phyloP scores from a whole-genome alignment of 2,797 vertebrate species.

The Pseudochirops cupreus region DNA sequence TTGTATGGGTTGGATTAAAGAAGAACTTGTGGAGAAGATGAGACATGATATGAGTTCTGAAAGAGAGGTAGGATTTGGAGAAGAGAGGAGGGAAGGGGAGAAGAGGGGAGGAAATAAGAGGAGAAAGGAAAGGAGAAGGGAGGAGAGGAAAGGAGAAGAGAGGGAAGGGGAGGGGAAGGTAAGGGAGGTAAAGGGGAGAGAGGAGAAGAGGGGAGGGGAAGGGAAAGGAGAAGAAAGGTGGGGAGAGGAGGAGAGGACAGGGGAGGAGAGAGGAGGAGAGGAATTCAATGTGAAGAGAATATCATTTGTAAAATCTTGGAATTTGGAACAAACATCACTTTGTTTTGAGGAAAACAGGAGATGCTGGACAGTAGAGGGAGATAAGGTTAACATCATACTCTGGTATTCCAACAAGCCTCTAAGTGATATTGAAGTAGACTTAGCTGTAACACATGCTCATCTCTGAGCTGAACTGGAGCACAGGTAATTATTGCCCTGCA shows the following conservation, averaged over 20 bases:
- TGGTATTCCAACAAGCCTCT: neutral
- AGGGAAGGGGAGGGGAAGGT: no score
- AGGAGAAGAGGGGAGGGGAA: no score
- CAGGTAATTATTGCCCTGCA: neutral
- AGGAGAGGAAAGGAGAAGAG: neutral
- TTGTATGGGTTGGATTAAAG: neutral
- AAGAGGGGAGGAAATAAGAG: neutral
- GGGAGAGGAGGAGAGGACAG: no score
- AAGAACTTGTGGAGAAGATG: neutral
- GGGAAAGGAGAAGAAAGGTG: neutral
- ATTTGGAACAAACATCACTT: neutral
- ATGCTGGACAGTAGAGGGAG: neutral
- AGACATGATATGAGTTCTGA: neutral
- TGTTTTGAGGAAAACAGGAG: neutral
- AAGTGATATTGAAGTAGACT: neutral
- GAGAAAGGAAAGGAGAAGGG: no score
- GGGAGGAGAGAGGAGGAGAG: neutral
- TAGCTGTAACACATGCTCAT: neutral
- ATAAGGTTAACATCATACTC: neutral
- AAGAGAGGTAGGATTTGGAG: neutral
- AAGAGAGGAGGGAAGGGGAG: neutral
- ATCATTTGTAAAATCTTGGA: neutral
- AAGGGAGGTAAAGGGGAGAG: rapidly evolving
- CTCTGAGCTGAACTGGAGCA: neutral
- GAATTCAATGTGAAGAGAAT: neutral